Evolutionary conservation across 2,113 vertebrate genomes (phyloP), one percentile per base, ranked within the genome.

Genomic region (Gnathonemus longibarbis): DNA sequence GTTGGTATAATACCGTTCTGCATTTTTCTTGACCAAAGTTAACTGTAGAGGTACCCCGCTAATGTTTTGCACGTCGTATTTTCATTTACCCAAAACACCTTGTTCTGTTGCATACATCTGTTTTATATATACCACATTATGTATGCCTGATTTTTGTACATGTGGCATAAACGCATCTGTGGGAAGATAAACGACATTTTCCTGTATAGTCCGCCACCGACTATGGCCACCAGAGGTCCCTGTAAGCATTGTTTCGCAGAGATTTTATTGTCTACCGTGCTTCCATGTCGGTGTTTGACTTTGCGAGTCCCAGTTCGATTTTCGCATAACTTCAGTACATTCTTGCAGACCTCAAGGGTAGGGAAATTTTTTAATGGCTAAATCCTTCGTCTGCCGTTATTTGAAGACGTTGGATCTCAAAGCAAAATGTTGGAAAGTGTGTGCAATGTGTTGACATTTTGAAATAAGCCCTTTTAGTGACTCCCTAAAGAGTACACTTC

Each of bases 141-240:
- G 13, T 42, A 42, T 80, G 6, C 35, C 31, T 39, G 15, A 42
- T 42, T 80, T 80, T 80, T 42, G 35, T 80, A 19, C 39, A 42
- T 80, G 39, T 80, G 35, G 74, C 24, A 15, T 74, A 11, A 74
- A 74, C 9, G 0, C 66, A 4, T 74, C n/a, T 15, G 31, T 31
- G 66, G 66, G 66, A 27, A 74, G 70, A 77, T 1, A 15, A 35
- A 77, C 1, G 13, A 17, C 11, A 80, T 42, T 42, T 42, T 10
- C 5, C 74, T 80, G 1, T 80, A 27, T 80, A 19, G 35, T 42
- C 31, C 35, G 10, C 13, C 74, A 39, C 74, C 35, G 5, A 17
- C 5, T 77, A 53, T 74, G 48, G 35, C 94, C 95, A 95, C 93
- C 92, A 95, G 95, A 94, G 93, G 94, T 27, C 77, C 93, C 94